These are phyloP conservation scores for Meta bourneti DNA, from an alignment of 2,888 invertebrate genomes.

Conservation along the genomic window DNA sequence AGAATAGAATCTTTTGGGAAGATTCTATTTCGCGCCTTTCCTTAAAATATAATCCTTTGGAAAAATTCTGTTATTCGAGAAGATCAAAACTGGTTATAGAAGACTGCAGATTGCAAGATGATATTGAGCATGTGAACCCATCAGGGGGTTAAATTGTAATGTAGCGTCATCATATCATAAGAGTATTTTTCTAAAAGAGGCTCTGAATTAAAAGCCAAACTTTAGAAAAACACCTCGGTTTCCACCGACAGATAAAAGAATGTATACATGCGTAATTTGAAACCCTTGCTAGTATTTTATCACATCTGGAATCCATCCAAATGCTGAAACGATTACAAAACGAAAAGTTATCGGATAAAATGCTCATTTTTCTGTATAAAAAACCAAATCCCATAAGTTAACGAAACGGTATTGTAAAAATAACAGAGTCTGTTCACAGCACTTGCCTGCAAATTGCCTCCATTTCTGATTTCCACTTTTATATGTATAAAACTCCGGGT, in stretches of 20 bases:
- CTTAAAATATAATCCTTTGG: no score
- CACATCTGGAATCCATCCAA: slow-evolving; percentile 46
- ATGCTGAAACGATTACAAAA: slow-evolving; percentile 37
- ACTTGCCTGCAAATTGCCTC: slow-evolving; percentile 43
- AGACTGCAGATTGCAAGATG: no score
- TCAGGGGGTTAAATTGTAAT: no score
- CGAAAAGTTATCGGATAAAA: slow-evolving; percentile 41
- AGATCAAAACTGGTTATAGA: no score
- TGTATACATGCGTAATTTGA: not conserved
- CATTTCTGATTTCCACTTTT: slow-evolving; percentile 34
- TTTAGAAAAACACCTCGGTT: not conserved
- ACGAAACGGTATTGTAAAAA: slow-evolving; percentile 37
- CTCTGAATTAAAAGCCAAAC: no score
- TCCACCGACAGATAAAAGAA: not conserved
- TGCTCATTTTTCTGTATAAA: not conserved
- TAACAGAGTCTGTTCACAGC: slow-evolving; percentile 38
- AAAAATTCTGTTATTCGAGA: no score
- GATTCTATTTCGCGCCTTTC: no score
- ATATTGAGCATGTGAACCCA: no score
- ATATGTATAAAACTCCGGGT: slow-evolving; percentile 36
- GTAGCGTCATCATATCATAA: no score
- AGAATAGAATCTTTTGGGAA: no score
- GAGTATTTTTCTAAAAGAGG: no score
- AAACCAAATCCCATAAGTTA: slow-evolving; percentile 4
- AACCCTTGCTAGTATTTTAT: slow-evolving; percentile 14